Evolutionary conservation across 2,113 vertebrate genomes (phyloP).

Genomic region (Pyrgilauda ruficollis): DNA sequence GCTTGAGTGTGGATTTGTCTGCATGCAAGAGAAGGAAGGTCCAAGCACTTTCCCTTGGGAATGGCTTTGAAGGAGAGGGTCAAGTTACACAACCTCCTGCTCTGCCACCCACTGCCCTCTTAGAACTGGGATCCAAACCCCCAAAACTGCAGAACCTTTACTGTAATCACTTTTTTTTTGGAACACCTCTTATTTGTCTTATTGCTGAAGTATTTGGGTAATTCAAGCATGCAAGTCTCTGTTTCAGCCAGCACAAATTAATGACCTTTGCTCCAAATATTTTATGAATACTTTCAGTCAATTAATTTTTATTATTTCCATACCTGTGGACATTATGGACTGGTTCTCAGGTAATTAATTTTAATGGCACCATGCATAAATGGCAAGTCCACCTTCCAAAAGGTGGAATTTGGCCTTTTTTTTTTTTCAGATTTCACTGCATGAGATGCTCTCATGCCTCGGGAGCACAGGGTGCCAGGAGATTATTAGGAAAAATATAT

Average conservation of each 20-base stretch:
- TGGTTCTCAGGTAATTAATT: conserved; percentile 31
- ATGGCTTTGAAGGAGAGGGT: neutral
- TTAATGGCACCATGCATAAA: neutral
- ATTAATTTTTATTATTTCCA: conserved; percentile 49
- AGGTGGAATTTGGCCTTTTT: neutral
- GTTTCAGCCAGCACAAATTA: neutral
- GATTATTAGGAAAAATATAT: neutral
- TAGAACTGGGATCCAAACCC: neutral
- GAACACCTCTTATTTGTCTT: neutral
- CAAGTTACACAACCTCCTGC: neutral
- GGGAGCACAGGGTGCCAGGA: neutral
- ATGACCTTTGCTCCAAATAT: conserved; percentile 28
- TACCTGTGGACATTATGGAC: conserved; percentile 3
- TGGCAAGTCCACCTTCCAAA: neutral
- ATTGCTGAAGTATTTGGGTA: neutral
- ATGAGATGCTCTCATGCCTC: neutral
- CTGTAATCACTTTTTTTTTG: neutral
- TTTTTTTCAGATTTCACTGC: neutral
- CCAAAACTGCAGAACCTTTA: neutral
- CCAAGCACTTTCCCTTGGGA: neutral
- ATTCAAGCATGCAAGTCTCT: neutral
- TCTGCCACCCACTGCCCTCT: neutral
- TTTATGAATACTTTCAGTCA: conserved; percentile 19
- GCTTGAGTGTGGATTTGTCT: fast-evolving
- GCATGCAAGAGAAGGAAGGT: neutral